Evolutionary conservation across 2,113 vertebrate genomes (phyloP).

Genomic region (Phylloscopus trochiloides): DNA sequence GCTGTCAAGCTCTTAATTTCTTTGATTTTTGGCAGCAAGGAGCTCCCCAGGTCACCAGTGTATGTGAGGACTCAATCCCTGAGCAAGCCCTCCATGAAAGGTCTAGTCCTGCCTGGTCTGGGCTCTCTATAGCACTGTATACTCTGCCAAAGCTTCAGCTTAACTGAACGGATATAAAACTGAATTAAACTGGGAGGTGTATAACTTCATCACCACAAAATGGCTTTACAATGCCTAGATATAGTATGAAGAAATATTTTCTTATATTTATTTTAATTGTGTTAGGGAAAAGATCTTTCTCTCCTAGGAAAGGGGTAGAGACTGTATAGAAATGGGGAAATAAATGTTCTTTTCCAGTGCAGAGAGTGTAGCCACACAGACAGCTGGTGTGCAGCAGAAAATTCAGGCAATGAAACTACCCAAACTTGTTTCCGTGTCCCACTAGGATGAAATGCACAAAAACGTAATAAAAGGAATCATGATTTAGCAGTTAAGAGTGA

Average conservation of each 20-base stretch:
- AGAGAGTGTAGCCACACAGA: not conserved
- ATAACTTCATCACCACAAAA: not conserved
- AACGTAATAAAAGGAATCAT: not conserved
- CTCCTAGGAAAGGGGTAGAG: not conserved
- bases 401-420: not conserved
- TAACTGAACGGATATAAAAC: not conserved
- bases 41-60: not conserved
- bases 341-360: not conserved
- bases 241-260: not conserved
- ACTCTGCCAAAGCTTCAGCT: not conserved
- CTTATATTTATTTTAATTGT: not conserved
- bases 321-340: not conserved
- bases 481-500: slow-evolving; percentile 4
- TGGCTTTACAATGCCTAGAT: not conserved
- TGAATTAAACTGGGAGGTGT: not conserved
- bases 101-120: not conserved
- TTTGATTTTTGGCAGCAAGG: not conserved
- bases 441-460: slow-evolving; percentile 15
- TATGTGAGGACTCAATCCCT: not conserved
- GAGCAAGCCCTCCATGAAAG: not conserved
- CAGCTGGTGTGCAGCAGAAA: slow-evolving; percentile 9
- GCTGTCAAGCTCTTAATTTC: not conserved
- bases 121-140: not conserved
- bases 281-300: not conserved
- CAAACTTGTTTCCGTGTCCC: not conserved